Evolutionary conservation across 37 sponge, comb jelly and placozoan species (phyloP), one percentile per base, ranked within the genome.

Genomic region (Geodia barretti): DNA sequence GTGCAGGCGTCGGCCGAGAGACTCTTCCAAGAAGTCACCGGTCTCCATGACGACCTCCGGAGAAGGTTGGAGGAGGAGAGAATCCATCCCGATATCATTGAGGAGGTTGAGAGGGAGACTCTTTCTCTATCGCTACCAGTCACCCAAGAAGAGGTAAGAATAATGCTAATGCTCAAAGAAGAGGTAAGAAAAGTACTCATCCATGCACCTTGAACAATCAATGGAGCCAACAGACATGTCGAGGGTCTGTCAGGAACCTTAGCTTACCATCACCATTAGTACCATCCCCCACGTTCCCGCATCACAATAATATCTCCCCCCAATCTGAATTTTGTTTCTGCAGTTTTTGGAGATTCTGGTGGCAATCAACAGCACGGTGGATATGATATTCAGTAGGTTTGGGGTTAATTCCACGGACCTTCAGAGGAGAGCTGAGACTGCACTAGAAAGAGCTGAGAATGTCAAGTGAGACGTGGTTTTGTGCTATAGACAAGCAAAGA

Each of bases 341-440:
- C 39, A 83, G 84, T 66, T 75, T 26, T 83, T 75, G 34, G 76
- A 3, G 5, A 47, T 83, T 24, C 39, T 83, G 39, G 64, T 75
- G n/a, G 69, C 42, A 36, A 83, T 83, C 69, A 83, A 83, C 43
- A 28, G 70, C 0, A 83, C 84, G 68, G 75, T 83, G 29, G 84
- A 83, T 20, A 40, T 2, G 0, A 76, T 61, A 60, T 35, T 37
- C 70, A 42, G 34, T 4, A 47, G 20, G 59, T 30, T 54, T 59
- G 60, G 34, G 60, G 68, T 62, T n/a, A 70, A 42, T 77, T 70
- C 59, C 33, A 14, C 17, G 47, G 78, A 77, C 7, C 42, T 84
- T 72, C 31, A 38, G n/a, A n/a, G 35, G 36, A 41, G 72, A 70
- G 85, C 42, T 4, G 72, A 70, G 8, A 28, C 4, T 14, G 85